Conservation (phyloP, 2,888 invertebrate genomes). For the Zygogramma bicolorata region DNA sequence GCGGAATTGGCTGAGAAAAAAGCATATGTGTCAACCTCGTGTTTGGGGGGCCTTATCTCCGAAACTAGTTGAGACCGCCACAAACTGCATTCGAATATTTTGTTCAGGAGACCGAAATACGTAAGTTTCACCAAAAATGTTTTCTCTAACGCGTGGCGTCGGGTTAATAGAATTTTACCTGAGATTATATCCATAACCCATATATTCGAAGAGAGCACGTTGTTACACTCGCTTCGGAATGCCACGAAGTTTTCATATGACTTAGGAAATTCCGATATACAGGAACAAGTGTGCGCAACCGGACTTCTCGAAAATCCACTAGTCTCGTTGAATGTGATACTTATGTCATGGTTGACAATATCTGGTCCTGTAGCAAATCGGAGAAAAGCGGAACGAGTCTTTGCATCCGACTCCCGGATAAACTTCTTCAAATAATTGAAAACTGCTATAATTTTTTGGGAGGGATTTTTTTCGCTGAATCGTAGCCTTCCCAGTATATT, state of each 20-base stretch:
- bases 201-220: neutral
- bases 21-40: too few species aligned
- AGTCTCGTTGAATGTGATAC: neutral
- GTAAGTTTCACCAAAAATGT: too few species aligned
- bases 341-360: neutral
- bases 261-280: neutral
- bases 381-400: neutral
- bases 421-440: neutral
- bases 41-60: too few species aligned
- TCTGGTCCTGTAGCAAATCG: neutral
- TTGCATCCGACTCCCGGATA: neutral
- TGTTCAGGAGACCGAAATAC: too few species aligned
- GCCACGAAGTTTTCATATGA: neutral
- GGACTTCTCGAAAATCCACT: neutral
- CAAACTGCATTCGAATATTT: too few species aligned
- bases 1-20: too few species aligned
- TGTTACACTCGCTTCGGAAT: neutral
- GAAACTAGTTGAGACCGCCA: too few species aligned
- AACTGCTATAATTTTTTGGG: too few species aligned
- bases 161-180: too few species aligned
- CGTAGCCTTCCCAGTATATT: neutral
- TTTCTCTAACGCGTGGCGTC: too few species aligned
- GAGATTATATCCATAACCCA: too few species aligned
- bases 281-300: neutral
- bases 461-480: too few species aligned